These are phyloP conservation scores for Syngnathus rostellatus DNA, from an alignment of 2,797 vertebrate genomes.

Conservation along the genomic window DNA sequence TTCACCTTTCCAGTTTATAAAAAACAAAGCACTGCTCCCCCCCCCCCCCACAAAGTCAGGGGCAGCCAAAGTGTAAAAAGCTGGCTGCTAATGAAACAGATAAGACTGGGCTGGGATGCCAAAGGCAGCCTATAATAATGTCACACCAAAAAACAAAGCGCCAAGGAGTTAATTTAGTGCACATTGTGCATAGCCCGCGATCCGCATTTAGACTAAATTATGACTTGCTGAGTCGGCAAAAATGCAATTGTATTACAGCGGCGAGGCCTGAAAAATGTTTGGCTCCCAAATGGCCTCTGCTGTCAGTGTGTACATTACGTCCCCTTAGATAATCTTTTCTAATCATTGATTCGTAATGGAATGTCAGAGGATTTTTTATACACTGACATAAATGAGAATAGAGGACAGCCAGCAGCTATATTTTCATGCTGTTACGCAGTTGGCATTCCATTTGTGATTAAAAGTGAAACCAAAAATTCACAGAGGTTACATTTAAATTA, in stretches of 20 bases:
- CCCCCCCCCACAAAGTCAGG: neutral
- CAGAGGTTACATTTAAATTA: neutral
- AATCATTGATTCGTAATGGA: neutral
- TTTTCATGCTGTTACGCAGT: neutral
- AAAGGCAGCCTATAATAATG: neutral
- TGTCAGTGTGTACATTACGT: neutral
- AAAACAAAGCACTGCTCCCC: neutral
- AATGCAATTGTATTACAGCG: neutral
- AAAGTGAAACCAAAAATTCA: neutral
- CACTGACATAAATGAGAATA: neutral
- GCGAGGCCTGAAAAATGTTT: neutral
- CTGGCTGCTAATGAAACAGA: slow-evolving; percentile 3
- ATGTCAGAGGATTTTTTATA: neutral
- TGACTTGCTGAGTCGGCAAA: neutral
- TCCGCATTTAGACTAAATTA: slow-evolving; percentile 1
- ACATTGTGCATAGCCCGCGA: neutral
- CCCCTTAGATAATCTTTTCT: neutral
- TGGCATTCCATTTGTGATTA: too few relatives aligned
- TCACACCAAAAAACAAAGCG: neutral
- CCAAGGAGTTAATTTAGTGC: slow-evolving; percentile 1
- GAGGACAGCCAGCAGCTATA: neutral
- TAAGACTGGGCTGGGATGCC: neutral
- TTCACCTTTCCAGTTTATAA: neutral
- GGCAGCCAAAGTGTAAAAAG: slow-evolving; percentile 1
- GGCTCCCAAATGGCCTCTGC: neutral